A percentile compares a stretch with the other conserved stretches of the same genome.
These are phyloP conservation scores for Drosophila neotestacea DNA, from an alignment of 2,888 invertebrate genomes.

Conservation along the genomic window DNA sequence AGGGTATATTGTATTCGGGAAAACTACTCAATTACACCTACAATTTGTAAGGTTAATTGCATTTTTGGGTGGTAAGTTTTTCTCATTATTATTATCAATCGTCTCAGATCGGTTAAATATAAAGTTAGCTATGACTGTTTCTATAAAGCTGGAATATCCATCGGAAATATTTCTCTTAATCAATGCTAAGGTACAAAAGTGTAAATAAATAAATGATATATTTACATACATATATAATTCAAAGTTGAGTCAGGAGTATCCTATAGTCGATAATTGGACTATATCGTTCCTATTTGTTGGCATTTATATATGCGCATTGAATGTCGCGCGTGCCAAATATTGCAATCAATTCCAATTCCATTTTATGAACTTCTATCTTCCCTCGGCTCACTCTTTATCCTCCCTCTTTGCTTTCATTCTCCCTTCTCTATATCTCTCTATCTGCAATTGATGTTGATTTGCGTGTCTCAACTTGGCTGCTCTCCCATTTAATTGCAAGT, in stretches of 20 bases:
- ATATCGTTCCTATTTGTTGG: not conserved
- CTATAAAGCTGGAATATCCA: too few relatives aligned
- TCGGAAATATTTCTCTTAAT: too few relatives aligned
- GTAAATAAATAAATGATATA: too few relatives aligned
- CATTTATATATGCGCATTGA: conserved; percentile 50
- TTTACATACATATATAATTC: too few relatives aligned
- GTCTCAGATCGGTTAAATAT: too few relatives aligned
- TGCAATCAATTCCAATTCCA: conserved; percentile 52
- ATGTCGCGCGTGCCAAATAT: conserved; percentile 71
- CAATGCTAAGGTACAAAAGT: too few relatives aligned
- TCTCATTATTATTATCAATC: too few relatives aligned
- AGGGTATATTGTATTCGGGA: not conserved
- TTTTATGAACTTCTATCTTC: conserved; percentile 14
- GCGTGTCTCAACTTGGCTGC: conserved; percentile 64
- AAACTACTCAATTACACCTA: too few relatives aligned
- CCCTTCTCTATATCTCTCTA: not conserved
- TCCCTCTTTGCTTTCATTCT: not conserved
- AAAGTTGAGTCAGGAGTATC: not conserved
- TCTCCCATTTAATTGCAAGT: conserved; percentile 67
- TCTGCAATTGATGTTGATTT: conserved; percentile 76
- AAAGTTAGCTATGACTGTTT: too few relatives aligned
- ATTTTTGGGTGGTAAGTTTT: too few relatives aligned
- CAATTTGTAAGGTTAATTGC: too few relatives aligned
- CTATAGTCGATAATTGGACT: not conserved
- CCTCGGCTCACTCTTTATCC: not conserved